Evolutionary conservation across 2,797 vertebrate genomes (phyloP).

Genomic region (Geotrypetes seraphini): DNA sequence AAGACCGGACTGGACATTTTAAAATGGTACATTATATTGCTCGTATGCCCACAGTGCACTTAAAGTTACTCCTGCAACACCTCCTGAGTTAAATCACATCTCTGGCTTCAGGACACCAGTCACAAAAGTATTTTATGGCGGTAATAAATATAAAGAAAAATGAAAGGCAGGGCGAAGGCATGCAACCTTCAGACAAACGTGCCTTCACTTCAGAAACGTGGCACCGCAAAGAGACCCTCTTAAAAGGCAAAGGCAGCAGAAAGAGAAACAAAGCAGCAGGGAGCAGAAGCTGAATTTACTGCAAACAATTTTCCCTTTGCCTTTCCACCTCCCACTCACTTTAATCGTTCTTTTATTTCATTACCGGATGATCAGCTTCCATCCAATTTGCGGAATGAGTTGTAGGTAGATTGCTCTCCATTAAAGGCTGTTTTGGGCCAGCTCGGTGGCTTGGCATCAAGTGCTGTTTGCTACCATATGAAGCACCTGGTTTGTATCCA

Average conservation of each 20-base stretch:
- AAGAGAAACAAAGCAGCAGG: not conserved
- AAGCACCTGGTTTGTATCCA: too few species aligned
- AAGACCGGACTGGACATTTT: too few species aligned
- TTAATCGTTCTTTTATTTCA: not conserved
- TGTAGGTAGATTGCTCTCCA: too few species aligned
- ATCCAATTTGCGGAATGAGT: not conserved
- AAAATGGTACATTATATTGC: too few species aligned
- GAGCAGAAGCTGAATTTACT: not conserved
- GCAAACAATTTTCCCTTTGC: not conserved
- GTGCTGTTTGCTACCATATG: too few species aligned
- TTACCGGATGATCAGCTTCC: not conserved
- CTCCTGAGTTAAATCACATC: constrained; percentile 15
- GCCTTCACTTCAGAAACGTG: too few species aligned
- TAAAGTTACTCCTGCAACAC: not conserved
- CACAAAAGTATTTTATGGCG: constrained; percentile 28
- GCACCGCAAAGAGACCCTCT: constrained; percentile 3
- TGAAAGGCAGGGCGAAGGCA: accelerated
- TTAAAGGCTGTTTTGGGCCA: too few species aligned
- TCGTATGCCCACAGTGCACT: too few species aligned
- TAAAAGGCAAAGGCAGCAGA: too few species aligned
- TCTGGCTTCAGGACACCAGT: not conserved
- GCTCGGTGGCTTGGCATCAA: too few species aligned
- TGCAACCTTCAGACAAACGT: accelerated
- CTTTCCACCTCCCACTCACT: not conserved
- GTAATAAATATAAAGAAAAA: constrained; percentile 27